Conservation (phyloP, 2,888 invertebrate species). For the Amphipyra berbera region DNA sequence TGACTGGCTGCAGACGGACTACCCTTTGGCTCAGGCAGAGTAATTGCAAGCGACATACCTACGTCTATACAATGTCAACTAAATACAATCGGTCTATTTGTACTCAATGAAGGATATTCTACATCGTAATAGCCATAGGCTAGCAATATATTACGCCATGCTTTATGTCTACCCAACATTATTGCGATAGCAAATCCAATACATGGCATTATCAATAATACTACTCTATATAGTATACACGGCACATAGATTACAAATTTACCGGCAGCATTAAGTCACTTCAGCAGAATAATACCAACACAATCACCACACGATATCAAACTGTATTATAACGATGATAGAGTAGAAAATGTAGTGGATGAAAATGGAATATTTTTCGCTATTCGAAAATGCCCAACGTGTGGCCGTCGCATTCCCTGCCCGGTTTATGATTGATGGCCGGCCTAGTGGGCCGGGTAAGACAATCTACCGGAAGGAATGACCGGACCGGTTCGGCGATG, state of each 20-base stretch:
- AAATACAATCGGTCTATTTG: slow-evolving; percentile 30
- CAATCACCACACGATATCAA: slow-evolving; percentile 2
- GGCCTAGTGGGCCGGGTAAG: slow-evolving; percentile 75
- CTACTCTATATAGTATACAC: slow-evolving; percentile 18
- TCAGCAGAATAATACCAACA: slow-evolving; percentile 40
- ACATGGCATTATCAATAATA: slow-evolving; percentile 50
- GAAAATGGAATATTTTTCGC: slow-evolving; percentile 45
- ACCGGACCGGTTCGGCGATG: slow-evolving; percentile 59
- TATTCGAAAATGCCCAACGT: slow-evolving; percentile 56
- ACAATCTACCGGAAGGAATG: slow-evolving; percentile 82
- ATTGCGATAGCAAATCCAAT: slow-evolving; percentile 32
- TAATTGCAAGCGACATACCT: slow-evolving; percentile 31
- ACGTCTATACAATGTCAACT: slow-evolving; percentile 27
- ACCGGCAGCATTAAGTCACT: slow-evolving; percentile 56
- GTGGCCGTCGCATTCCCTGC: slow-evolving; percentile 57
- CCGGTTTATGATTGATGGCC: slow-evolving; percentile 73
- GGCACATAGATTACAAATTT: slow-evolving; percentile 53
- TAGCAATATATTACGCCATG: slow-evolving; percentile 21
- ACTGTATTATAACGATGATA: background rate
- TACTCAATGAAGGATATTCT: slow-evolving; percentile 20
- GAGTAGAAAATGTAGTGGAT: slow-evolving; percentile 35
- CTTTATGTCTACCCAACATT: slow-evolving; percentile 23
- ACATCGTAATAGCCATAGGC: background rate
- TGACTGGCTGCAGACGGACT: slow-evolving; percentile 10
- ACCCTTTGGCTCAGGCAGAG: slow-evolving; percentile 27